Base-by-base conservation (phyloP, 2,113 vertebrate genomes). In the Esox niger region DNA sequence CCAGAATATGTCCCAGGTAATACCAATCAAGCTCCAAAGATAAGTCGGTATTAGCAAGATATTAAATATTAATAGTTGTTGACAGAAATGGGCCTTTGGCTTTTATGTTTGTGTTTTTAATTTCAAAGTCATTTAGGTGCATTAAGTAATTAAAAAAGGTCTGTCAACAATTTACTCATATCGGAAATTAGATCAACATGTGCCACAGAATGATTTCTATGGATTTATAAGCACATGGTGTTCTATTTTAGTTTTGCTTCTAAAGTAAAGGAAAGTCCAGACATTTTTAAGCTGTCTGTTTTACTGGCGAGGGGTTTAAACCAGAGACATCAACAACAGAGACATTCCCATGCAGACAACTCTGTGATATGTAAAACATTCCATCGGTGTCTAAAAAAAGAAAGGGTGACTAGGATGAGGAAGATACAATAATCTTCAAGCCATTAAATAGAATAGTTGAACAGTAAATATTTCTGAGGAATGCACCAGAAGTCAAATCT, bases 61-160 rank as follows among this genome's bases (percentile, higher is more conserved):
- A 60, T 20, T 4, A 68, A 32, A 68, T 82, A 79, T 67, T 74
- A 75, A 81, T 79, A 74, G 76, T 79, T 82, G 67, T 75, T 73
- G 86, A 86, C 84, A 82, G 73, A 83, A 81, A 82, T 84, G 75
- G 86, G 80, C 83, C 84, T 85, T 74, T 66, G 33, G 74, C 67
- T 71, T 46, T 76, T 29, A 67, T 66, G 71, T 82, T 78, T 81
- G 77, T 72, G 71, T 69, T 47, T 60, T 20, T 33, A 54, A 68
- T 73, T 70, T 76, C 68, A 69, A 79, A 76, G 72, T 57, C 64
- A 17, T 17, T 68, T 75, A 64, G 64, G 64, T 62, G 43, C 17
- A 26, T 27, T 66, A 57, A 67, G 78, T 72, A 70, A 78, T 75
- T 73, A 64, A n/a, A 74, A 75, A 21, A 32, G 13, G 60, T 26